Evolutionary conservation across 2,888 invertebrate genomes (phyloP).

Genomic region (Sarcophaga variegata): DNA sequence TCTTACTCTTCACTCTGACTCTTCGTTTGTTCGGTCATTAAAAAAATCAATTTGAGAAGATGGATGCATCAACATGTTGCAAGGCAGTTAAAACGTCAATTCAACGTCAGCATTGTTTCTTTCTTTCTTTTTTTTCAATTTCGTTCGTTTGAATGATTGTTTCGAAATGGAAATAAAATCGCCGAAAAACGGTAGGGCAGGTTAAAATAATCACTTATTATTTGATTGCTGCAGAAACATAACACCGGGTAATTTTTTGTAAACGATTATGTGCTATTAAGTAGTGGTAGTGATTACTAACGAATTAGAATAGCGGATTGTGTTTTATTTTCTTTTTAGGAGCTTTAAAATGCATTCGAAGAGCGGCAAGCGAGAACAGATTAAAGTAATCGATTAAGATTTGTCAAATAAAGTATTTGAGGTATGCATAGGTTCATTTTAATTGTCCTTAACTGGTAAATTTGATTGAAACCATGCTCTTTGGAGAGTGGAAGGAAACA

Average conservation of each 20-base stretch:
- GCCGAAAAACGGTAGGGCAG: slow-evolving; percentile 9
- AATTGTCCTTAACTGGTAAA: not conserved
- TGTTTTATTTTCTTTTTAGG: not conserved
- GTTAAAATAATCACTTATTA: slow-evolving; percentile 60
- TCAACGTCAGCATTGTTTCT: slow-evolving; percentile 40
- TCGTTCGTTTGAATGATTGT: not conserved
- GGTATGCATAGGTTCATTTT: not conserved
- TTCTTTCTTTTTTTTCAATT: slow-evolving; percentile 10
- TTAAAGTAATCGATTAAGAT: too few species aligned
- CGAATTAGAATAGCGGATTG: not conserved
- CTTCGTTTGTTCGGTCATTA: slow-evolving; percentile 4
- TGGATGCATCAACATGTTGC: slow-evolving; percentile 62
- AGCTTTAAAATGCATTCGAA: too few species aligned
- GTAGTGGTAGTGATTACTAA: not conserved
- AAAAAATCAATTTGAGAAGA: slow-evolving; percentile 63
- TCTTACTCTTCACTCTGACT: not conserved
- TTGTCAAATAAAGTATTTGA: not conserved
- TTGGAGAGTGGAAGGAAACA: too few species aligned
- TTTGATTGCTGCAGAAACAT: slow-evolving; percentile 32
- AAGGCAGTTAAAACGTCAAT: slow-evolving; percentile 55
- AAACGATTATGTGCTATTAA: not conserved
- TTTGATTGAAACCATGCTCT: not conserved
- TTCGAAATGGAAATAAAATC: slow-evolving; percentile 1
- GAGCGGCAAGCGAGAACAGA: too few species aligned
- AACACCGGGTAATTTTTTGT: not conserved